Base-by-base conservation (phyloP, 2,888 invertebrate species). In the Trisateles emortualis region DNA sequence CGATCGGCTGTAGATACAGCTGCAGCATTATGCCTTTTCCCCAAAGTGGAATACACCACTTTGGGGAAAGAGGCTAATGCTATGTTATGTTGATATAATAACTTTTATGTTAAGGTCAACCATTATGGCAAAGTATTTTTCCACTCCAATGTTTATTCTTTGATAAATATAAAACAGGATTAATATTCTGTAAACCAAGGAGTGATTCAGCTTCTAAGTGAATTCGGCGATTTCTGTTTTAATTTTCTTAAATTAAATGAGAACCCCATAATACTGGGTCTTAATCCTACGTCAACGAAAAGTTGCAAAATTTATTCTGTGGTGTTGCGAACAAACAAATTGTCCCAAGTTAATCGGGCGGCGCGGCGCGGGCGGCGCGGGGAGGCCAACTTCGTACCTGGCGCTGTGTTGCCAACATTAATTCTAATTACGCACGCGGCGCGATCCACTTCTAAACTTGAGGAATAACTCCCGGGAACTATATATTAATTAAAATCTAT, bases 401-500 rank as follows among this genome's bases (percentile, higher is more conserved):
- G 54, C 50, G 52, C 55, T 52, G 65, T 64, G 65, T 61, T 61
- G 54, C 65, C 67, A 66, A 69, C 77, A 82, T 81, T 81, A 72
- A 81, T 82, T 76, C 73, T 80, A 74, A 80, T 82, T 76, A 82
- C 64, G 62, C 59, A 67, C 67, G 64, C 62, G 59, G 68, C 68
- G 61, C 68, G 70, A 74, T 74, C 71, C 65, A 75, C 69, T 78
- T 78, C 64, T 68, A 52, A 79, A 79, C 75, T 81, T 65, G 55
- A 62, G 69, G 64, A 72, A 67, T 76, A 73, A 72, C 81, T 79
- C 77, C 54, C 42, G 74, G 78, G 76, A 81, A 80, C 81, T 80
- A 81, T 82, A 77, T 78, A 79, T 81, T 82, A 83, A 83, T 83
- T 81, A 83, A 80, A 81, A 81, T 76, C 80, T 79, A 80, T 81